Evolutionary conservation across 2,888 invertebrate genomes (phyloP), one percentile per base, ranked within the genome.

Genomic region (Morpho achilles): DNA sequence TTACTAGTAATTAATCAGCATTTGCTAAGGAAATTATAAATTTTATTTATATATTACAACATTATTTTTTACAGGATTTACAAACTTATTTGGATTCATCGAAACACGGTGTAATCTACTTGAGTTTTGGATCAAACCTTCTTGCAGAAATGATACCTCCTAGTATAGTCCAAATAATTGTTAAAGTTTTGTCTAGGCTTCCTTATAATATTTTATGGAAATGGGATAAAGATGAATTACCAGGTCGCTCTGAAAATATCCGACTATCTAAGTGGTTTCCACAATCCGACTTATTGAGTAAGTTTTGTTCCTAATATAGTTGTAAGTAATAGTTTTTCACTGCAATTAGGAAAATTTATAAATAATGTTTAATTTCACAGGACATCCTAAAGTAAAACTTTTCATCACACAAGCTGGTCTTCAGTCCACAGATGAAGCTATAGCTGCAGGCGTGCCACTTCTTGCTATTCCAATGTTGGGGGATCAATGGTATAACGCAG

Each of bases 381-480:
- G 67, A 47, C 91, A 91, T 71, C 80, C 82, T 8, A 91, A 91
- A 53, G 61, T 91, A 0, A 91, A 91, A 62, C 60, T 87, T 0
- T 91, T 91, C 48, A 77, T 91, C 47, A 88, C 86, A 0, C 91
- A 91, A 80, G 86, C 83, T 53, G 91, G 91, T 2, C 61, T 89
- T 1, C 90, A 90, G 62, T 91, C 91, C 0, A 79, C 86, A 1
- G 87, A 89, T 50, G 91, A 91, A 69, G 78, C 89, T 0, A 80
- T 91, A 9, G 68, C 72, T 8, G 82, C 83, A 8, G 80, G 80
- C 43, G 82, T 88, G 0, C 89, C 90, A 0, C 64, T 91, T 1
- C 62, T 91, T 1, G 86, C 80, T 7, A 67, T 91, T 8, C 88
- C 89, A 0, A 79, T 90, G 69, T 62, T 85, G n/a, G 82, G 73